phyloP scores from a whole-genome alignment of 2,888 invertebrate species.

The Nephrocerus scutellatus region DNA sequence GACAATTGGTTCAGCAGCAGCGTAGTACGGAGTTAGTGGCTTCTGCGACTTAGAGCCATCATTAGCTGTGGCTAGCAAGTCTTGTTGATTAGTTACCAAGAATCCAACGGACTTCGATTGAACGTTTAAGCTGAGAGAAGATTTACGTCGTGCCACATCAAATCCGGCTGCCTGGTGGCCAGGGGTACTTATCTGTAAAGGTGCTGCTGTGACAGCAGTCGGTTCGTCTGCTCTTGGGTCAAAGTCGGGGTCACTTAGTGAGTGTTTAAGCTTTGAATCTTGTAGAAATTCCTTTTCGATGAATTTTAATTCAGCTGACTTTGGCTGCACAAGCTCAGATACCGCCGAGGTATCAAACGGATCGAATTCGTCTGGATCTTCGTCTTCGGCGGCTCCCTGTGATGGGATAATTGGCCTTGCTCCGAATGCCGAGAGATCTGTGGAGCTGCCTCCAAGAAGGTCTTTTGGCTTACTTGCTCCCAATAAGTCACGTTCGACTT shows the following conservation, averaged over 20 bases:
- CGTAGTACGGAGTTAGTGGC: conserved; percentile 76
- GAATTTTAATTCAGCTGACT: conserved; percentile 69
- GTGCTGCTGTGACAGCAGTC: conserved; percentile 18
- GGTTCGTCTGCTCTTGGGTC: conserved; percentile 64
- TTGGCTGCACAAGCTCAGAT: conserved; percentile 64
- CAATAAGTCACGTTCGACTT: conserved; percentile 54
- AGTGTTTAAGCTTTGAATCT: conserved; percentile 49
- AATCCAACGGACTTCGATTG: conserved; percentile 56
- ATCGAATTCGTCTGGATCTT: conserved; percentile 57
- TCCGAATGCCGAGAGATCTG: conserved; percentile 63
- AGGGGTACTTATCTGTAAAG: conserved; percentile 9
- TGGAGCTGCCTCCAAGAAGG: conserved; percentile 67
- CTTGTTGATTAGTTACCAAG: conserved; percentile 52
- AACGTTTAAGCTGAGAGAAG: conserved; percentile 56
- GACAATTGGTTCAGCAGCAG: conserved; percentile 42
- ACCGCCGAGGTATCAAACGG: conserved; percentile 82
- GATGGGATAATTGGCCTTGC: conserved; percentile 62
- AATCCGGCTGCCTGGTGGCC: conserved; percentile 23
- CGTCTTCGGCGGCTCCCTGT: conserved; percentile 49
- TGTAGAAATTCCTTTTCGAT: conserved; percentile 70
- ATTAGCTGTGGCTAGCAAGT: conserved; percentile 53
- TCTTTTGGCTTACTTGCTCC: conserved; percentile 52
- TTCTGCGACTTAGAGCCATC: conserved; percentile 59
- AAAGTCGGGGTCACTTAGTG: conserved; percentile 70
- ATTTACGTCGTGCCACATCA: conserved; percentile 50